phyloP scores from a whole-genome alignment of 2,888 invertebrate species.

The Eupithecia subfuscata region DNA sequence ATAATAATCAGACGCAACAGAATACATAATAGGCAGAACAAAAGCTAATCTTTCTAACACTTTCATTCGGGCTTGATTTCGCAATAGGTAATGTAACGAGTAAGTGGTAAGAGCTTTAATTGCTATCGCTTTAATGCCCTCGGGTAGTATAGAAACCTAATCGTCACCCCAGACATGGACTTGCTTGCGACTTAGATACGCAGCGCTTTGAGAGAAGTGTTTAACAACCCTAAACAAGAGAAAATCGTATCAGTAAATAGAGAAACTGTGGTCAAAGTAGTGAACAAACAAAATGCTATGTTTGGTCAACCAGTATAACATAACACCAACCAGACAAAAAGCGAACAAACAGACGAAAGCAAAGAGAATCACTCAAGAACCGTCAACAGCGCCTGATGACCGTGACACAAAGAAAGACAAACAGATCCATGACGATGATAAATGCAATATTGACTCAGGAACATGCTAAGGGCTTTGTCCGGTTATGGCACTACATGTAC shows the following conservation, averaged over 20 bases:
- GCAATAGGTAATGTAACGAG: slow-evolving; percentile 33
- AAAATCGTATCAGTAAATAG: slow-evolving; percentile 2
- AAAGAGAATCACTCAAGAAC: slow-evolving; percentile 13
- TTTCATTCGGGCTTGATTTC: slow-evolving; percentile 37
- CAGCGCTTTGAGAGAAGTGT: neutral
- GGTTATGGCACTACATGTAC: slow-evolving; percentile 36
- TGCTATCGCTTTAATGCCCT: slow-evolving; percentile 22
- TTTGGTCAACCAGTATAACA: neutral
- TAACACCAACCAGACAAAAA: slow-evolving; percentile 7
- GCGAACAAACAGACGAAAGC: slow-evolving; percentile 12
- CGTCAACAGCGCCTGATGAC: slow-evolving; percentile 27
- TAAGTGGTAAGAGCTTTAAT: slow-evolving; percentile 37
- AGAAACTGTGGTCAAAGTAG: neutral
- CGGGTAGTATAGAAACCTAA: slow-evolving; percentile 29
- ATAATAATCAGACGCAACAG: slow-evolving; percentile 34
- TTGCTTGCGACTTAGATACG: neutral
- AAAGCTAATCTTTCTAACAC: slow-evolving; percentile 35
- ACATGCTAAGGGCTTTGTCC: slow-evolving; percentile 43
- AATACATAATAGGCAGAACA: slow-evolving; percentile 40
- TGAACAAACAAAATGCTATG: neutral
- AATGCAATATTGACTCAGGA: slow-evolving; percentile 34
- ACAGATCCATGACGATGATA: slow-evolving; percentile 36
- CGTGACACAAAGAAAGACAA: slow-evolving; percentile 32
- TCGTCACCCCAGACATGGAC: neutral
- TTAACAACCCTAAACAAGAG: slow-evolving; percentile 1